These are phyloP conservation scores for Phrynocephalus vlangalii DNA, from an alignment of 2,797 vertebrate genomes.

Conservation along the genomic window DNA sequence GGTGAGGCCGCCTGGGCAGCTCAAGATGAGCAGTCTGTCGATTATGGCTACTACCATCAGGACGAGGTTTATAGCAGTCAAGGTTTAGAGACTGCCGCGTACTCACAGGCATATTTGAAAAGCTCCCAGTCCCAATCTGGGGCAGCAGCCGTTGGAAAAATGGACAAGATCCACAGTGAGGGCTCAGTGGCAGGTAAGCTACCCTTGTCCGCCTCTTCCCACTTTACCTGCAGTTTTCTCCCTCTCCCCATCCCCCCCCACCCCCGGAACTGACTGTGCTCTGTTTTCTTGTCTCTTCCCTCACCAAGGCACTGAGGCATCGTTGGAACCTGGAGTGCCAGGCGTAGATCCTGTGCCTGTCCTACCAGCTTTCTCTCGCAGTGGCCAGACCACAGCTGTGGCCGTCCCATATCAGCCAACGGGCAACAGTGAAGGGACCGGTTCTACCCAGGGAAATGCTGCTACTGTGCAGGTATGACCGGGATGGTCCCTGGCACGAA, in stretches of 20 bases:
- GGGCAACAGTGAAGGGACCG: constrained; percentile 48
- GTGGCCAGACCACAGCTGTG: constrained; percentile 68
- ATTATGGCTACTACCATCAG: constrained; percentile 86
- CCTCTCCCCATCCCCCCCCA: not conserved
- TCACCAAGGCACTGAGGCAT: constrained; percentile 58
- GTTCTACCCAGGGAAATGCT: constrained; percentile 52
- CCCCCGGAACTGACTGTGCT: not conserved
- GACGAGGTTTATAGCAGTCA: constrained; percentile 80
- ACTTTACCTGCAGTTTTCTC: not conserved
- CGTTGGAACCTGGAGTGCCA: constrained; percentile 74
- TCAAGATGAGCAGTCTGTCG: constrained; percentile 74
- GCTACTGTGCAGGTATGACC: constrained; percentile 65
- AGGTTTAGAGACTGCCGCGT: constrained; percentile 60
- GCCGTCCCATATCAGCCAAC: constrained; percentile 64
- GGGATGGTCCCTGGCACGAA: not conserved
- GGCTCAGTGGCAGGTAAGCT: constrained; percentile 19
- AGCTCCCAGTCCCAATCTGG: constrained; percentile 56
- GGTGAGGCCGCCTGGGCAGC: constrained; percentile 72
- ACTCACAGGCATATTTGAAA: constrained; percentile 71
- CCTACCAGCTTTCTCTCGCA: constrained; percentile 66
- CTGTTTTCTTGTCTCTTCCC: not conserved
- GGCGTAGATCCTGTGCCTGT: constrained; percentile 73
- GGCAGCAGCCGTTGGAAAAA: constrained; percentile 76
- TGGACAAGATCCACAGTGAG: constrained; percentile 46
- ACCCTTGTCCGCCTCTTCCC: not conserved